Evolutionary conservation across 2,113 vertebrate genomes (phyloP).

Genomic region (Eulemur rufifrons): DNA sequence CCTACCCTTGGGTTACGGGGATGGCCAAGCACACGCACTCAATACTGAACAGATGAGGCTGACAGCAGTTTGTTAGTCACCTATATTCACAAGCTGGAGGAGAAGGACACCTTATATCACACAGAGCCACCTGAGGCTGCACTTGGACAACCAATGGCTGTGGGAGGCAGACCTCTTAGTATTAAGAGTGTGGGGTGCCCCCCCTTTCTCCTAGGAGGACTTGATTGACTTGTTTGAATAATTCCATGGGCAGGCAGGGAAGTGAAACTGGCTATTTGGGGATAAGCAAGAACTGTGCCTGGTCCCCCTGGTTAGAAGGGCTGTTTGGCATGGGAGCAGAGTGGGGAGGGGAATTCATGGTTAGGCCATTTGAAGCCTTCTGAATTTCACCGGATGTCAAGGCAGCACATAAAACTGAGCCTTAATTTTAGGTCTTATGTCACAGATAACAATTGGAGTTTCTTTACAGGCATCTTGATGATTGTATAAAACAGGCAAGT

Average conservation of each 20-base stretch:
- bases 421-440: neutral
- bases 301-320: neutral
- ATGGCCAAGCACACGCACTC: neutral
- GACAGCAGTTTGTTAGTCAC: neutral
- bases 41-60: neutral
- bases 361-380: neutral
- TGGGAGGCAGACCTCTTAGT: neutral
- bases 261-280: neutral
- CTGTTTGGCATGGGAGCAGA: neutral
- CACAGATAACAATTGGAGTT: neutral
- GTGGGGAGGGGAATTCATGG: neutral
- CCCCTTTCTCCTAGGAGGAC: neutral
- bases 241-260: neutral
- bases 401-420: neutral
- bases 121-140: neutral
- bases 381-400: neutral
- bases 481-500: neutral
- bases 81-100: neutral
- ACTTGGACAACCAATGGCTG: neutral
- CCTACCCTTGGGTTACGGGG: neutral
- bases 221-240: conserved; percentile 5
- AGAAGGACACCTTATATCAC: neutral
- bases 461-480: neutral
- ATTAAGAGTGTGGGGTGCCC: neutral
- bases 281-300: neutral